phyloP scores from a whole-genome alignment of 2,888 invertebrate genomes.

The Tiliacea aurago region DNA sequence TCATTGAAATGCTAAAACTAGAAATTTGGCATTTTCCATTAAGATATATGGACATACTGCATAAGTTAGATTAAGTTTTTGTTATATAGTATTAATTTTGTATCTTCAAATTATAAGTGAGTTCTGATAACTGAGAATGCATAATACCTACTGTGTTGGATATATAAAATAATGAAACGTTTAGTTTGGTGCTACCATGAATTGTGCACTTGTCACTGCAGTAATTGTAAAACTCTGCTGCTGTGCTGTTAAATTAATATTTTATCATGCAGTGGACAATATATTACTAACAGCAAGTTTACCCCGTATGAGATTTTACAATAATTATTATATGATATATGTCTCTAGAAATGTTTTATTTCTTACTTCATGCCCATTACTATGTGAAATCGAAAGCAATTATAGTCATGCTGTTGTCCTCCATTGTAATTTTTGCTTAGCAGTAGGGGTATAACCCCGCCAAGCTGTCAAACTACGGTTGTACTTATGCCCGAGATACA shows the following conservation, averaged over 20 bases:
- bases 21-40: conserved; percentile 49
- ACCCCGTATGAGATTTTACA: conserved; percentile 65
- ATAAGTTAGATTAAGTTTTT: conserved; percentile 54
- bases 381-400: background rate
- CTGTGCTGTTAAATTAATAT: conserved; percentile 45
- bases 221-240: conserved; percentile 36
- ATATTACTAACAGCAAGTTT: conserved; percentile 54
- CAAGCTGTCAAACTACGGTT: background rate
- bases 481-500: too few species aligned
- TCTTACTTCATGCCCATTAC: background rate
- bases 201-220: conserved; percentile 24
- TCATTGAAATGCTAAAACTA: conserved; percentile 50
- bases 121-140: conserved; percentile 22
- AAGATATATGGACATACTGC: conserved; percentile 25
- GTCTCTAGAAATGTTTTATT: conserved; percentile 52
- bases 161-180: conserved; percentile 34
- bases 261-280: conserved; percentile 55
- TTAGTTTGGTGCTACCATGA: conserved; percentile 36
- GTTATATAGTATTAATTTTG: conserved; percentile 59
- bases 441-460: background rate
- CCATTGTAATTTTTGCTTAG: background rate
- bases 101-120: conserved; percentile 56
- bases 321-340: conserved; percentile 52
- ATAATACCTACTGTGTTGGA: conserved; percentile 29
- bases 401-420: background rate